phyloP scores from a whole-genome alignment of 2,113 vertebrate genomes.

The Chloropsis cyanopogon region DNA sequence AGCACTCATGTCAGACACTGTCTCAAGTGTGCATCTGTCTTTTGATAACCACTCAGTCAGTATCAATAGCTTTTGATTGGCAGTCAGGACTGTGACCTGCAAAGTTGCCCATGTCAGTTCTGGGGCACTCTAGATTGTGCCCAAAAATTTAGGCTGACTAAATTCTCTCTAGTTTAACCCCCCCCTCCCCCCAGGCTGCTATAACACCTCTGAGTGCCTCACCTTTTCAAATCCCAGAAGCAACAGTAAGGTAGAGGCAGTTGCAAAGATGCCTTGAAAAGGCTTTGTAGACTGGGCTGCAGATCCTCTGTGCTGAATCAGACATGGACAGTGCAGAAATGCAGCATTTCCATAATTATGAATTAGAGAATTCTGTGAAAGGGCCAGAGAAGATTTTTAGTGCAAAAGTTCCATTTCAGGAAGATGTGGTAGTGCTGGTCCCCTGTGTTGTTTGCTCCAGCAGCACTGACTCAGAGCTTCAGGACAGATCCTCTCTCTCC shows the following conservation, averaged over 20 bases:
- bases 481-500: background rate
- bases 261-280: background rate
- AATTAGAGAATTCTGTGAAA: background rate
- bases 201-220: background rate
- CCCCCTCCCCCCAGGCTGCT: too few relatives aligned
- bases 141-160: background rate
- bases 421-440: background rate
- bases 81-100: background rate
- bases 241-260: background rate
- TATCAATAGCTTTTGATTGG: background rate
- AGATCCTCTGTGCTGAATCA: background rate
- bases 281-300: background rate
- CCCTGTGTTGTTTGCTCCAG: background rate
- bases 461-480: background rate
- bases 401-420: fast-evolving
- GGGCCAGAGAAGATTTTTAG: background rate
- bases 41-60: background rate
- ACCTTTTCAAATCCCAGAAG: background rate
- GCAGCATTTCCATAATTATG: background rate
- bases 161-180: background rate
- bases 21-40: background rate
- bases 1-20: background rate
- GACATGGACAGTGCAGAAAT: background rate
- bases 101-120: background rate
- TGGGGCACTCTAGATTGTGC: background rate